A percentile compares a stretch with the other conserved stretches of the same genome.
These are phyloP conservation scores for Drosophila mayaguana DNA, from an alignment of 2,888 invertebrate genomes.

Conservation along the genomic window DNA sequence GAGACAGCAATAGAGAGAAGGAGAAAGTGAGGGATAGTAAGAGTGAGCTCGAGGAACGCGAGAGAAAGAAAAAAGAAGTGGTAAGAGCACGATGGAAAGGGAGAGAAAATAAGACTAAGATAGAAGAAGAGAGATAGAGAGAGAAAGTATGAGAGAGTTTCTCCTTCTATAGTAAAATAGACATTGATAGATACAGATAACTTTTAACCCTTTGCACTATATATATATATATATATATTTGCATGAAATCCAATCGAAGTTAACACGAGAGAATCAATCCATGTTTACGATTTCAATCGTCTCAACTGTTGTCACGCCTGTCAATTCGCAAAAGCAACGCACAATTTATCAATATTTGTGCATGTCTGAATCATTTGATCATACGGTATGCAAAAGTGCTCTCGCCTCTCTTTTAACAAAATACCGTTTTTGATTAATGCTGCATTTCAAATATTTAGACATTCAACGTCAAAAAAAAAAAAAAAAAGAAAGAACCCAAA, in stretches of 20 bases:
- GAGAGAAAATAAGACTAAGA: not conserved
- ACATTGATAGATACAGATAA: not conserved
- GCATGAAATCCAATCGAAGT: not conserved
- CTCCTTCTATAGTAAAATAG: too few relatives aligned
- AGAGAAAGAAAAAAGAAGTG: not conserved
- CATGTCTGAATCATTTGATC: constrained; percentile 34
- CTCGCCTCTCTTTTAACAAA: constrained; percentile 15
- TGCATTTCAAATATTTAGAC: constrained; percentile 63
- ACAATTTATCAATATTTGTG: constrained; percentile 70
- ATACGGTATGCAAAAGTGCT: constrained; percentile 36
- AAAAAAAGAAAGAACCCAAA: not conserved
- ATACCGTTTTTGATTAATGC: constrained; percentile 63
- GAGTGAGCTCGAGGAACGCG: not conserved
- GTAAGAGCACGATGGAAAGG: not conserved
- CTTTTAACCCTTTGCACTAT: not conserved
- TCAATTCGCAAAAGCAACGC: constrained; percentile 42
- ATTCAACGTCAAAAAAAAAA: constrained; percentile 12
- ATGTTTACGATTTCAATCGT: constrained; percentile 16
- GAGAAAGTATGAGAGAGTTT: too few relatives aligned
- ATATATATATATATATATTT: not conserved
- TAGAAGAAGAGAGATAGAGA: not conserved
- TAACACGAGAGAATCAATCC: not conserved
- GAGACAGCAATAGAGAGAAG: not conserved
- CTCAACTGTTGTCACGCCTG: constrained; percentile 31
- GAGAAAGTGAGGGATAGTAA: too few relatives aligned